phyloP scores from a whole-genome alignment of 1,140 invertebrate genomes.

The Drosophila fuyamai region DNA sequence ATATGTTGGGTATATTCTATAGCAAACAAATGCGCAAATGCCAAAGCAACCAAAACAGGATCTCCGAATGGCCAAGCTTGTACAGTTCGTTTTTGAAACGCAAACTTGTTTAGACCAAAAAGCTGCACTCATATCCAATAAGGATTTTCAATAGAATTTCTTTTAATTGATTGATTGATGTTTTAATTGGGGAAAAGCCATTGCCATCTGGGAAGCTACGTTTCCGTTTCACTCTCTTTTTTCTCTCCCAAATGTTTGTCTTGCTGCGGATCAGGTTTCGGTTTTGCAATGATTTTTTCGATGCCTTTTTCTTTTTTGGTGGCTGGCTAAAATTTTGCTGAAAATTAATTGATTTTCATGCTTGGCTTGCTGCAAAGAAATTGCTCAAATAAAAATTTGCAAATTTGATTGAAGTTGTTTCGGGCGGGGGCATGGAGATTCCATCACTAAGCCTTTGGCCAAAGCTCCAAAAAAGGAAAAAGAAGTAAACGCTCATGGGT shows the following conservation, averaged over 20 bases:
- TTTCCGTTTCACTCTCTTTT: slow-evolving; percentile 29
- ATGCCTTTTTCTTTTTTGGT: slow-evolving; percentile 36
- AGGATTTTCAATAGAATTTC: slow-evolving; percentile 76
- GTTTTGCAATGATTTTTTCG: slow-evolving; percentile 35
- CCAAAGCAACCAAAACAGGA: slow-evolving; percentile 43
- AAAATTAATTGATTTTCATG: slow-evolving; percentile 83
- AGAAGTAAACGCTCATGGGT: slow-evolving; percentile 18
- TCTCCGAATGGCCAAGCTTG: slow-evolving; percentile 7
- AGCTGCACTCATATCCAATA: slow-evolving; percentile 67
- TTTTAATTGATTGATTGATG: slow-evolving; percentile 84
- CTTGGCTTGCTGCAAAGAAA: slow-evolving; percentile 76
- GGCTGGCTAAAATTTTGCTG: slow-evolving; percentile 69
- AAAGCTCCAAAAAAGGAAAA: slow-evolving; percentile 59
- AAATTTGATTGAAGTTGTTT: slow-evolving; percentile 81
- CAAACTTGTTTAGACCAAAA: slow-evolving; percentile 69
- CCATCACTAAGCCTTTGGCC: slow-evolving; percentile 58
- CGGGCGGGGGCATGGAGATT: slow-evolving; percentile 11
- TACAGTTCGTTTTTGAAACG: slow-evolving; percentile 19
- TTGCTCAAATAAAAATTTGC: slow-evolving; percentile 82
- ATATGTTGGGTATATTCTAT: slow-evolving; percentile 62
- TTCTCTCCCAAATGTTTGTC: slow-evolving; percentile 34
- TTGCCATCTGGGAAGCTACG: slow-evolving; percentile 37
- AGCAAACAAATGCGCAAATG: slow-evolving; percentile 66
- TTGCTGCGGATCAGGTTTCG: slow-evolving; percentile 50
- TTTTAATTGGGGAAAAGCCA: slow-evolving; percentile 82